Evolutionary conservation across 2,797 vertebrate genomes (phyloP), one percentile per base, ranked within the genome.

Genomic region (Macropus fuliginosus): DNA sequence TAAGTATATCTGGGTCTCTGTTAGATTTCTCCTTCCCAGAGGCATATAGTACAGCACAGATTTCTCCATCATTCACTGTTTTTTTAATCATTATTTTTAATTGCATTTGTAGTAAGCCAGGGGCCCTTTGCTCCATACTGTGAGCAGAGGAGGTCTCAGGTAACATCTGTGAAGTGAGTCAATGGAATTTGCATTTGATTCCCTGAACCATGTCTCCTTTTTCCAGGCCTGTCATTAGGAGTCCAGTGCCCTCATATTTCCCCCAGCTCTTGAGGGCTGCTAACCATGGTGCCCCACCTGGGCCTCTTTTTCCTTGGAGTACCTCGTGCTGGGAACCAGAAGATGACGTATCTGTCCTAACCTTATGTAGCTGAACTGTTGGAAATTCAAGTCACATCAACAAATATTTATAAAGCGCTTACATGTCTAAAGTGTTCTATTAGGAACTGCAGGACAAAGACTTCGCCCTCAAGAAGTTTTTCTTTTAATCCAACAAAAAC

Each of bases 1-100:
- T 91, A 40, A 91, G 55, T 16, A 40, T 87, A 50, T 87, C 21
- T 87, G 74, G 66, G 74, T 87, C 40, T 87, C 74, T 87, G 74
- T 87, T 87, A 87, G 74, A 87, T 87, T 54, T 91, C 55, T 56
- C 34, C 55, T 91, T 91, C 55, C 91, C 55, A 56, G 55, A 91
- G 91, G 55, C 54, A 40, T 91, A n/a, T 40, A 56, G 55, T 56
- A 56, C 10, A 56, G 91, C 74, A 87, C 21, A 21, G 74, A 50
- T 87, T 50, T 87, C 74, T 28, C 46, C 9, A 10, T 87, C 74
- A 87, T 46, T 40, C 40, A 28, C 40, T 87, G 46, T 27, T 87
- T 87, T 87, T 56, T 57, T 31, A 5, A 50, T 50, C 40, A 87
- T 87, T 87, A 87, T 87, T 87, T 46, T 87, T 50, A 87, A 87